A percentile compares a stretch with the other conserved stretches of the same genome.
Evolutionary conservation across 2,797 vertebrate species (phyloP).

Genomic region (Sphenopsis melanotis): DNA sequence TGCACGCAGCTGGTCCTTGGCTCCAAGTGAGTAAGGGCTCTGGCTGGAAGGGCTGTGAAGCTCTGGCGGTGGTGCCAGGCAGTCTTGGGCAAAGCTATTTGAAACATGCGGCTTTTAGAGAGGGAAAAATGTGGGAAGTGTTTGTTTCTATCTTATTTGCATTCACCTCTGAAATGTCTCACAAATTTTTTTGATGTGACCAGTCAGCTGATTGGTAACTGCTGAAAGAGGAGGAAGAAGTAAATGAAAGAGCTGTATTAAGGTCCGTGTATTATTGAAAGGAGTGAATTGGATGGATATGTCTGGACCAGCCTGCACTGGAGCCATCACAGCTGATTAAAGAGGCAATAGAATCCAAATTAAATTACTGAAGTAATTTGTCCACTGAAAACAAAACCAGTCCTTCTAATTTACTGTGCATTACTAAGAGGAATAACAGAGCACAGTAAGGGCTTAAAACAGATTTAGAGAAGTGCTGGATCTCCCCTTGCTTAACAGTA

Average conservation of each 20-base stretch:
- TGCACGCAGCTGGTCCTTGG: slow-evolving; percentile 84
- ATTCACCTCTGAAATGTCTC: neutral
- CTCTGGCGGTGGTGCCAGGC: neutral
- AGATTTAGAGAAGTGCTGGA: slow-evolving; percentile 28
- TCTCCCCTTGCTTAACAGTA: slow-evolving; percentile 2
- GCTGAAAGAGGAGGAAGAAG: slow-evolving; percentile 37
- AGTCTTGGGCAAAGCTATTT: neutral
- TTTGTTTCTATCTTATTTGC: neutral
- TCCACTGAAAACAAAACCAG: slow-evolving; percentile 38
- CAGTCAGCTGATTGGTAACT: slow-evolving; percentile 43
- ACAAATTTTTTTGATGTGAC: neutral
- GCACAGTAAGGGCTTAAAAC: slow-evolving; percentile 23
- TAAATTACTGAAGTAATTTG: slow-evolving; percentile 56
- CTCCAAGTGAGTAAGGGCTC: slow-evolving; percentile 81
- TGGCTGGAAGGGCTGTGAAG: neutral
- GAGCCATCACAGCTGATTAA: slow-evolving; percentile 53
- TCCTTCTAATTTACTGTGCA: slow-evolving; percentile 60
- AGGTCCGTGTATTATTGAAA: slow-evolving; percentile 12
- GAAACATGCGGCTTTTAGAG: neutral
- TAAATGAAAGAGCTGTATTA: slow-evolving; percentile 28
- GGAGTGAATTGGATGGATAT: slow-evolving; percentile 9
- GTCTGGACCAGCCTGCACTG: slow-evolving; percentile 45
- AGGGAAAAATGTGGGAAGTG: slow-evolving; percentile 10
- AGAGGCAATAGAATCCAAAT: slow-evolving; percentile 57
- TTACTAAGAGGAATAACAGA: slow-evolving; percentile 29